A percentile compares a stretch with the other conserved stretches of the same genome.
phyloP scores from a whole-genome alignment of 2,888 invertebrate species.

The Patella pellucida region DNA sequence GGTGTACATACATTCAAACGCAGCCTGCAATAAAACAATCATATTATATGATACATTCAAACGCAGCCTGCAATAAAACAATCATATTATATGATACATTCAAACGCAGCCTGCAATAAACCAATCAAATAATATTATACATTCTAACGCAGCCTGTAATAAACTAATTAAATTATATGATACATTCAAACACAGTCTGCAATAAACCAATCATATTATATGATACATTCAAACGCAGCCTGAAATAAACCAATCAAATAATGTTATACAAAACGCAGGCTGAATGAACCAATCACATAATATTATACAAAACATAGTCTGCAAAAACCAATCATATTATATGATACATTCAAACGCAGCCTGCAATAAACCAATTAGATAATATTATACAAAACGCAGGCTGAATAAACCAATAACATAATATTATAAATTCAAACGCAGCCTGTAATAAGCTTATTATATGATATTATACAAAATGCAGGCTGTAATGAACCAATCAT shows the following conservation, averaged over 20 bases:
- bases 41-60: constrained; percentile 88
- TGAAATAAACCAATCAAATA: too few species aligned
- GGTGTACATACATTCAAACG: constrained; percentile 99
- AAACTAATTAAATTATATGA: constrained; percentile 73
- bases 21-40: constrained; percentile 76
- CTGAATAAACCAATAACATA: too few species aligned
- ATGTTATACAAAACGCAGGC: too few species aligned
- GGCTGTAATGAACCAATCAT: constrained; percentile 73
- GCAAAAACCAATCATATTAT: too few species aligned
- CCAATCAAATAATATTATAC: constrained; percentile 78
- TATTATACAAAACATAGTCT: too few species aligned
- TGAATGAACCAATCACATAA: too few species aligned
- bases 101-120: constrained; percentile 87
- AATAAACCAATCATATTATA: constrained; percentile 36
- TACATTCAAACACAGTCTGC: constrained; percentile 96
- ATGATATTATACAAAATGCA: constrained; percentile 90
- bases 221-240: too few species aligned
- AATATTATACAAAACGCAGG: too few species aligned
- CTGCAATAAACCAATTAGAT: too few species aligned
- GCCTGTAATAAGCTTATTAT: too few species aligned
- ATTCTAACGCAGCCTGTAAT: constrained; percentile 90
- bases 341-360: too few species aligned
- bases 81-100: constrained; percentile 21
- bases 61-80: constrained; percentile 80
- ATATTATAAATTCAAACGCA: too few species aligned